Percentiles rank a stretch among this genome's conserved stretches.
These are phyloP conservation scores for Orthochromis indermauri DNA, from an alignment of 2,113 vertebrate genomes.

Conservation along the genomic window DNA sequence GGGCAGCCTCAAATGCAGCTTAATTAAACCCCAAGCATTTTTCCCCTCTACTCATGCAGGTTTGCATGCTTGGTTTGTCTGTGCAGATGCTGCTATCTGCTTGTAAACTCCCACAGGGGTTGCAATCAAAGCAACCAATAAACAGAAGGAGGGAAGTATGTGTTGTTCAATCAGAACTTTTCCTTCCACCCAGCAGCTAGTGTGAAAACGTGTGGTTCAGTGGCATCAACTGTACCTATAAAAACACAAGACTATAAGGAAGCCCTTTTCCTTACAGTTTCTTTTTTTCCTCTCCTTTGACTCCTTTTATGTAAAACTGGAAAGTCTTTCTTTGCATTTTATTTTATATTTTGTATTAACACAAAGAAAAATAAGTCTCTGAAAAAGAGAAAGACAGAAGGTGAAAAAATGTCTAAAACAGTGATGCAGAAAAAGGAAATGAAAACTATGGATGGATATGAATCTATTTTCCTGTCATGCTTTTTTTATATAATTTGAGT, in stretches of 20 bases:
- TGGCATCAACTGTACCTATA: neutral
- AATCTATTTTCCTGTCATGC: neutral
- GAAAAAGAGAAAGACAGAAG: neutral
- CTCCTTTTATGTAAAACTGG: neutral
- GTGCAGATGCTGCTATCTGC: neutral
- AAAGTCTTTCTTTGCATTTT: neutral
- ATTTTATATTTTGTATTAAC: neutral
- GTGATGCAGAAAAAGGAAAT: neutral
- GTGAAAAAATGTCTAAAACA: neutral
- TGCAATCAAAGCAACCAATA: constrained; percentile 16
- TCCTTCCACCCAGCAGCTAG: neutral
- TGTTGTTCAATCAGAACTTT: constrained; percentile 5
- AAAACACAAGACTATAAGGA: neutral
- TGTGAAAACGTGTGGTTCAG: neutral
- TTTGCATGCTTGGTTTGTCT: neutral
- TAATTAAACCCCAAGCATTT: neutral
- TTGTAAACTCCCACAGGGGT: neutral
- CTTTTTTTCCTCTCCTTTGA: neutral
- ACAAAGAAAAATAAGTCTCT: neutral
- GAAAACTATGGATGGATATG: neutral
- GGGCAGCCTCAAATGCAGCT: constrained; percentile 6
- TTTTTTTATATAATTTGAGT: neutral
- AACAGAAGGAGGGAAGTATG: neutral
- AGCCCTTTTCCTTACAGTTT: neutral
- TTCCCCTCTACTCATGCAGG: neutral